phyloP scores from a whole-genome alignment of 2,113 vertebrate species.

The Columba janthina region DNA sequence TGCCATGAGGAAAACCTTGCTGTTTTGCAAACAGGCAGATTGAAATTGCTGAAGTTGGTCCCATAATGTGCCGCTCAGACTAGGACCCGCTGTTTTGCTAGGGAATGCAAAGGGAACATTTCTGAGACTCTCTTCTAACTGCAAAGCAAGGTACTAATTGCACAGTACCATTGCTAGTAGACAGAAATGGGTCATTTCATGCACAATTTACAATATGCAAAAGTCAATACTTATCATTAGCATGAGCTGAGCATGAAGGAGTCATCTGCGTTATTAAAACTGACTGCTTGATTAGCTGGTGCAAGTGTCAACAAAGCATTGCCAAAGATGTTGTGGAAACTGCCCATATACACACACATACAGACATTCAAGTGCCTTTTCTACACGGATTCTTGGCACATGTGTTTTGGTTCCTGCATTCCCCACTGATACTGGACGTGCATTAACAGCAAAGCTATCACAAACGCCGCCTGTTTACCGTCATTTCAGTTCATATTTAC shows the following conservation, averaged over 20 bases:
- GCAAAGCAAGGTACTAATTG: background rate
- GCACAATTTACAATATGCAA: constrained; percentile 48
- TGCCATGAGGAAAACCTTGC: background rate
- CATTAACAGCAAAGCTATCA: background rate
- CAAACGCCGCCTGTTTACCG: fast-evolving
- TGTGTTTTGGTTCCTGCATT: fast-evolving
- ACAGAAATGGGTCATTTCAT: constrained; percentile 37
- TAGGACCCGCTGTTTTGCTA: background rate
- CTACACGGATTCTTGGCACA: fast-evolving
- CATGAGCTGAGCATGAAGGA: background rate
- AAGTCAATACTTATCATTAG: constrained; percentile 26
- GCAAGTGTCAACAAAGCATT: background rate
- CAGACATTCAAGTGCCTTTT: background rate
- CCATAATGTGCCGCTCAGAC: background rate
- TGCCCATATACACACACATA: fast-evolving
- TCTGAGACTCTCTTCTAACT: background rate
- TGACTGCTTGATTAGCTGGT: background rate
- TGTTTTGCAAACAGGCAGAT: background rate
- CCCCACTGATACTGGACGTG: fast-evolving
- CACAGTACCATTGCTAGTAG: background rate
- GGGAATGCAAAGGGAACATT: background rate
- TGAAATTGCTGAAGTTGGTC: background rate
- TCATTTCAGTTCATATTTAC: background rate
- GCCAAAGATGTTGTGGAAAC: too few species aligned
- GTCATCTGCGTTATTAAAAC: background rate